phyloP scores from a whole-genome alignment of 2,888 invertebrate species.

The Labia minor region DNA sequence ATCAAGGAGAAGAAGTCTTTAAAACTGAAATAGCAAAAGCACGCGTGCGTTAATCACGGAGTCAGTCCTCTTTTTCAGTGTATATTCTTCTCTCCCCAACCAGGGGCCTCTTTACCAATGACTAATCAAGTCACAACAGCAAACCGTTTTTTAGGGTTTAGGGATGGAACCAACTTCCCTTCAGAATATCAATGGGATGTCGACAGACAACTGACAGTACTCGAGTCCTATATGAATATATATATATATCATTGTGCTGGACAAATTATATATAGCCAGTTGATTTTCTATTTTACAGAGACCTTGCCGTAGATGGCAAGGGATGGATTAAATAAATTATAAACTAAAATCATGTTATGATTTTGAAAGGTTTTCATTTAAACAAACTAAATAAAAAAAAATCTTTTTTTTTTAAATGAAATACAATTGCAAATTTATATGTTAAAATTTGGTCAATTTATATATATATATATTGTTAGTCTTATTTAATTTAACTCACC shows the following conservation, averaged over 20 bases:
- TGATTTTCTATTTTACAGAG: neutral
- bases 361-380: too few relatives aligned
- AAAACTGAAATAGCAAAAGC: neutral
- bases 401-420: too few relatives aligned
- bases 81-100: too few relatives aligned
- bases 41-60: neutral
- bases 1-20: slow-evolving; percentile 2
- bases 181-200: neutral
- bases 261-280: neutral
- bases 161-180: neutral
- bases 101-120: neutral
- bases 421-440: too few relatives aligned
- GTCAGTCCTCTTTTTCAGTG: neutral
- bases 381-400: too few relatives aligned
- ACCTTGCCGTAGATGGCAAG: neutral
- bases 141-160: neutral
- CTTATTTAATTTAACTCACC: too few relatives aligned
- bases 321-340: neutral
- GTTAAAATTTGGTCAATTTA: too few relatives aligned
- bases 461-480: too few relatives aligned
- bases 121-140: slow-evolving; percentile 9
- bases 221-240: neutral
- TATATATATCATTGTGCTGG: neutral
- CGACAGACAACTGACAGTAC: neutral
- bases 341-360: neutral